A percentile compares a stretch with the other conserved stretches of the same genome.
phyloP scores from a whole-genome alignment of 2,888 invertebrate genomes.

The Zele albiditarsus region DNA sequence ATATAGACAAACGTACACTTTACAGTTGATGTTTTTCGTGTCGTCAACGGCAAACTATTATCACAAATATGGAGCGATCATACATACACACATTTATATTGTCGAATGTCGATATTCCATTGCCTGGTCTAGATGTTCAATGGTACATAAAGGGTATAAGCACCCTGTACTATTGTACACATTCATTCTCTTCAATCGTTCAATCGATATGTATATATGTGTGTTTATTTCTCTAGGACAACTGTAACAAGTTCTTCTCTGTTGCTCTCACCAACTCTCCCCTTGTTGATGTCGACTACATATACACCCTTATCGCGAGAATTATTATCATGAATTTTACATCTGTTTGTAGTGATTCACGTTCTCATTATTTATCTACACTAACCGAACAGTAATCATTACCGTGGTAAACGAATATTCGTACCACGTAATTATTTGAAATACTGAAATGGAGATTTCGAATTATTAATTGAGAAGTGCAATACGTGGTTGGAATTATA shows the following conservation, averaged over 20 bases:
- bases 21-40: background rate
- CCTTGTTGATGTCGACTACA: too few relatives aligned
- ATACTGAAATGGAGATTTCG: too few relatives aligned
- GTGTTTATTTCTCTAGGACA: background rate
- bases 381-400: too few relatives aligned
- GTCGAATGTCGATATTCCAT: background rate
- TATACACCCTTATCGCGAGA: too few relatives aligned
- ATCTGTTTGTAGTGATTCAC: too few relatives aligned
- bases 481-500: too few relatives aligned
- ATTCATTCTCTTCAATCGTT: background rate
- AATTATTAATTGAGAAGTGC: too few relatives aligned
- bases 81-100: background rate
- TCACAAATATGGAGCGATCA: background rate
- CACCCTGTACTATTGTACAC: background rate
- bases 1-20: background rate
- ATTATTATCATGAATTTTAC: too few relatives aligned
- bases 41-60: background rate
- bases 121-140: background rate
- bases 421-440: too few relatives aligned
- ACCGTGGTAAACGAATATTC: too few relatives aligned
- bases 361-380: too few relatives aligned
- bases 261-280: background rate
- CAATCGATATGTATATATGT: background rate
- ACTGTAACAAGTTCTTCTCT: background rate
- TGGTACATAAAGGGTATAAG: background rate